Evolutionary conservation across 2,797 vertebrate species (phyloP).

Genomic region (Catharus ustulatus): DNA sequence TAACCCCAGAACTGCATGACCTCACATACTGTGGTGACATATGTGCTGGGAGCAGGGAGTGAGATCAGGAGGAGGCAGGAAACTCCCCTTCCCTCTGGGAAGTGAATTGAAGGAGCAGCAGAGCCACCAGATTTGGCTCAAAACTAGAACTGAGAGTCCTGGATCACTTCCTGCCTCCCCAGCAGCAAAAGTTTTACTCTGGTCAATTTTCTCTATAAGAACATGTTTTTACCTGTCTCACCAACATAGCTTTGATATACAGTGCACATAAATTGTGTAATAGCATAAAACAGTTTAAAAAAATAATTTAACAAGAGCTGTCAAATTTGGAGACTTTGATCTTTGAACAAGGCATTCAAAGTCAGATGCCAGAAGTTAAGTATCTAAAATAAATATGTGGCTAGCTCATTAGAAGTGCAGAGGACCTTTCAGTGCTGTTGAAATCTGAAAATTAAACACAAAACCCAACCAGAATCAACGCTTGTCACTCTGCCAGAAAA

Average conservation of each 20-base stretch:
- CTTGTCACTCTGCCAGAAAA: background rate
- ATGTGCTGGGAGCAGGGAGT: background rate
- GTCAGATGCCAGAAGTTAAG: background rate
- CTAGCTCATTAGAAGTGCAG: background rate
- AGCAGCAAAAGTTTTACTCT: background rate
- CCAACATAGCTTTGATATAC: background rate
- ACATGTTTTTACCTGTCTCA: background rate
- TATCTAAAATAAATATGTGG: background rate
- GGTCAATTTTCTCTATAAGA: background rate
- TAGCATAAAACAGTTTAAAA: background rate
- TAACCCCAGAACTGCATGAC: background rate
- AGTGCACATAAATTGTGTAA: background rate
- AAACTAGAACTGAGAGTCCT: background rate
- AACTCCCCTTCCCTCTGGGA: background rate
- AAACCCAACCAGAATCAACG: background rate
- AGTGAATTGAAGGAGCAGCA: background rate
- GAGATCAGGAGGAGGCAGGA: background rate
- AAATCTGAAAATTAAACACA: background rate
- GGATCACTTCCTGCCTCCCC: background rate
- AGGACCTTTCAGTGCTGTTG: background rate
- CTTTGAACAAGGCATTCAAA: background rate
- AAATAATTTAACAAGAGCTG: background rate
- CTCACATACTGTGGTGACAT: background rate
- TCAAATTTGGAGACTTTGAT: constrained; percentile 4
- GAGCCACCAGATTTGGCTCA: background rate